Conservation (phyloP, 1,140 invertebrate genomes). For the Muscidifurax raptorellus region DNA sequence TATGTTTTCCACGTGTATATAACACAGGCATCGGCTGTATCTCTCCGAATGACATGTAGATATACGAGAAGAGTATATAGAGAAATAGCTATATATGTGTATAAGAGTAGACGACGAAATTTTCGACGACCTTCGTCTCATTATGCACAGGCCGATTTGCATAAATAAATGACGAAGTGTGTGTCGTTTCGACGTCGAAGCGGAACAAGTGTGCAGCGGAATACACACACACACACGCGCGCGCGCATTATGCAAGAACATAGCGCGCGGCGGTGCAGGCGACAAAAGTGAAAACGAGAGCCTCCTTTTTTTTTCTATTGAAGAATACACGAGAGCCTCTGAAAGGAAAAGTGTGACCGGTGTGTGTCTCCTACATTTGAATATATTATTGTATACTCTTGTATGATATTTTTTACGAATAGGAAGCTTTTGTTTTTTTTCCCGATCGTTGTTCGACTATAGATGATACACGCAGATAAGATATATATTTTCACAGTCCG, state of each 20-base stretch:
- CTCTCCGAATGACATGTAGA: too few species aligned
- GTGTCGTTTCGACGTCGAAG: neutral
- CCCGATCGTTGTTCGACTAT: neutral
- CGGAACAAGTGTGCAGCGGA: constrained; percentile 35
- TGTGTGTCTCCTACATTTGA: neutral
- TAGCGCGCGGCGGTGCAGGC: too few species aligned
- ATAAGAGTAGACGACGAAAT: too few species aligned
- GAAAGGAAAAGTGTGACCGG: neutral
- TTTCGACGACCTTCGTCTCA: constrained; percentile 34
- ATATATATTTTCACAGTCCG: neutral
- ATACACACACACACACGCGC: too few species aligned
- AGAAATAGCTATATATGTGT: too few species aligned
- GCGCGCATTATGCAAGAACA: constrained; percentile 33
- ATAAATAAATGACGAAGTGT: constrained; percentile 45
- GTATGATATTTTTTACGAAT: neutral
- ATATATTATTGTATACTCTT: neutral
- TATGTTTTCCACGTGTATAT: constrained; percentile 5
- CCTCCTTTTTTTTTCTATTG: neutral
- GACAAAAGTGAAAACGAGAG: constrained; percentile 43
- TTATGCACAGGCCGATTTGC: constrained; percentile 32
- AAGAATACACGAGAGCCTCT: neutral
- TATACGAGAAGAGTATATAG: neutral
- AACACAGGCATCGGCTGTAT: neutral
- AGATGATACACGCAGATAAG: neutral
- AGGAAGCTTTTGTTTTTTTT: neutral